phyloP scores from a whole-genome alignment of 2,797 vertebrate genomes.

The Molossus alvarezi region DNA sequence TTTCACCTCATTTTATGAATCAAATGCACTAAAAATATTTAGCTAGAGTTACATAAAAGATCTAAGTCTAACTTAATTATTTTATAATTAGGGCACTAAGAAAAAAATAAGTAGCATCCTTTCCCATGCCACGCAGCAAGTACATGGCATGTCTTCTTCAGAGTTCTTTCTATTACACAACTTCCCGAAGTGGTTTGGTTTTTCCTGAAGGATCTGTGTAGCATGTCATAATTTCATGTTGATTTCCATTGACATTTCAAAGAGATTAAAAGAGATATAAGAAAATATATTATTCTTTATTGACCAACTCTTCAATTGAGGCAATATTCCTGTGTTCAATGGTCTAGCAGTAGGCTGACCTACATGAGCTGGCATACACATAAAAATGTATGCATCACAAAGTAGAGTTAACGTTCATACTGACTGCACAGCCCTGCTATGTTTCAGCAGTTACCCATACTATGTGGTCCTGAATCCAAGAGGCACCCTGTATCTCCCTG shows the following conservation, averaged over 20 bases:
- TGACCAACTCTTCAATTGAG: slow-evolving; percentile 50
- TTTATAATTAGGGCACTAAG: slow-evolving; percentile 52
- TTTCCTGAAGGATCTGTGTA: slow-evolving; percentile 11
- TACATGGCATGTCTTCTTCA: background rate
- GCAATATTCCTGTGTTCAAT: background rate
- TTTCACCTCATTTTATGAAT: slow-evolving; percentile 67
- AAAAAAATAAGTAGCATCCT: background rate
- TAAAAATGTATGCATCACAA: slow-evolving; percentile 59
- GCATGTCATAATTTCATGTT: slow-evolving; percentile 14
- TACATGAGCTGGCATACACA: slow-evolving; percentile 11
- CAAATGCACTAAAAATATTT: slow-evolving; percentile 28
- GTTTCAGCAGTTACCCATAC: background rate
- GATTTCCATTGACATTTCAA: slow-evolving; percentile 38
- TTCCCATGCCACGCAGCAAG: background rate
- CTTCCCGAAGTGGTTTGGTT: background rate
- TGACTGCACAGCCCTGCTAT: background rate
- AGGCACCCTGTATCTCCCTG: slow-evolving; percentile 68
- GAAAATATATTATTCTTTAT: slow-evolving; percentile 1
- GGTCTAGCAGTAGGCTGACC: background rate
- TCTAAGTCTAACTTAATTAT: slow-evolving; percentile 3
- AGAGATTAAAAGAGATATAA: slow-evolving; percentile 18
- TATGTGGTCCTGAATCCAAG: slow-evolving; percentile 46
- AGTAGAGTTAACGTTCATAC: slow-evolving; percentile 56
- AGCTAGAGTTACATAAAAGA: slow-evolving; percentile 39
- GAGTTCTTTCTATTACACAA: slow-evolving; percentile 18